phyloP scores from a whole-genome alignment of 1,140 invertebrate species.

The Caenorhabditis inopinata region DNA sequence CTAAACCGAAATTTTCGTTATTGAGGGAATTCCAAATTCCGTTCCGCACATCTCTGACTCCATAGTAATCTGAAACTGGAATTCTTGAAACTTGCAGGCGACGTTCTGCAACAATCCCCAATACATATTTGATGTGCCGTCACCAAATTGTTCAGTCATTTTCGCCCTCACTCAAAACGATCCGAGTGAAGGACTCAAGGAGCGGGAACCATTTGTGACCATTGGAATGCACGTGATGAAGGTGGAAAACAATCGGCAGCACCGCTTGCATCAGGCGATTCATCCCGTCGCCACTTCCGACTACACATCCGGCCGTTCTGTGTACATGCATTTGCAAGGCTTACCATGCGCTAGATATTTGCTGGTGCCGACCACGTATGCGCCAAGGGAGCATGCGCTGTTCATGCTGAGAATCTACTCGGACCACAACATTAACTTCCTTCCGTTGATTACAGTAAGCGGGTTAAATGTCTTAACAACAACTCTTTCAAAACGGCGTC shows the following conservation, averaged over 20 bases:
- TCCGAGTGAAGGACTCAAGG: constrained; percentile 49
- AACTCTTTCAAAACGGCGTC: too few species aligned
- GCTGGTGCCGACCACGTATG: constrained; percentile 62
- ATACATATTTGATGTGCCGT: constrained; percentile 38
- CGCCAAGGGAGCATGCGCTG: constrained; percentile 59
- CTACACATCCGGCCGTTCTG: constrained; percentile 54
- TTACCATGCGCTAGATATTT: constrained; percentile 53
- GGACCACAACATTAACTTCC: constrained; percentile 46
- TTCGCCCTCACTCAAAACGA: constrained; percentile 62
- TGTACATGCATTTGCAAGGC: constrained; percentile 48
- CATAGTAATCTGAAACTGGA: too few species aligned
- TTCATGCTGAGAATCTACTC: constrained; percentile 62
- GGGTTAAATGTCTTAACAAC: background rate
- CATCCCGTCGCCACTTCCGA: constrained; percentile 56
- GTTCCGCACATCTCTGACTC: too few species aligned
- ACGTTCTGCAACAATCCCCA: constrained; percentile 66
- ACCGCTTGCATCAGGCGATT: constrained; percentile 62
- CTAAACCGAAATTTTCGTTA: too few species aligned
- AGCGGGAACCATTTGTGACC: constrained; percentile 61
- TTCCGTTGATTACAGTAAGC: constrained; percentile 33
- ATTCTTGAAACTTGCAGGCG: background rate
- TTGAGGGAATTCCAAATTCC: too few species aligned
- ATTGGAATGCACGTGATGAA: constrained; percentile 65
- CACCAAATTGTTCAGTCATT: constrained; percentile 54
- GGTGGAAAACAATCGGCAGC: constrained; percentile 59